Base-by-base conservation (phyloP, 2,113 vertebrate genomes). In the Chiloscyllium plagiosum region DNA sequence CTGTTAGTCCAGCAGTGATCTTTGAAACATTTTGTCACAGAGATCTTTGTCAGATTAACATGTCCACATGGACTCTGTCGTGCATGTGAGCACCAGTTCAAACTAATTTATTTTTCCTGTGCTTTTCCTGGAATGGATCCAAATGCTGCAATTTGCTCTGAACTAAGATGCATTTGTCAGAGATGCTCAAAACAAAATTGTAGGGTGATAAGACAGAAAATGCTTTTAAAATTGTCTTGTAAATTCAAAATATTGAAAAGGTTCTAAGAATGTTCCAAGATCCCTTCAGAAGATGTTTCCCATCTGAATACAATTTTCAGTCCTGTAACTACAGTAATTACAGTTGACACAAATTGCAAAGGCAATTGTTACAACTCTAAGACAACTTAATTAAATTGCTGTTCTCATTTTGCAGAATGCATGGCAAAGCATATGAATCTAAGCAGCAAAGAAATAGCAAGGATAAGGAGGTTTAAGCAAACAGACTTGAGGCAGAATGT, bases 271-370 rank as follows among this genome's bases (percentile, higher is more conserved):
- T 95, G 42, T 29, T 72, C 65, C 68, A 33, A 70, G 68, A 95
- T 95, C 42, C 69, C 68, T 72, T 72, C 42, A 52, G 37, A 94
- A 95, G 33, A 5, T 66, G 56, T 42, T n/a, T 65, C 89, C 56
- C 89, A 66, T 93, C 61, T 66, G 61, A 93, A 66, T 65, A 37
- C 61, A 68, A 50, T 26, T 72, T 95, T 95, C 42, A 15, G 10
- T 12, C 66, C 68, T 50, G 68, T 33, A 70, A 72, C 69, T 95
- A 15, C 17, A 52, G 42, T 70, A 72, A 72, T 95, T 72, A 72
- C 94, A 95, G 47, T 72, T 72, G 94, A 72, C 94, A 95, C 47
- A 72, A 95, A 95, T 95, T 72, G 66, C 37, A 50, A 76, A 95
- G 89, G n/a, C 69, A 47, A 37, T 19, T 26, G 42, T 61, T 70